These are phyloP conservation scores for Turnix velox DNA, from an alignment of 2,113 vertebrate genomes.

Conservation along the genomic window DNA sequence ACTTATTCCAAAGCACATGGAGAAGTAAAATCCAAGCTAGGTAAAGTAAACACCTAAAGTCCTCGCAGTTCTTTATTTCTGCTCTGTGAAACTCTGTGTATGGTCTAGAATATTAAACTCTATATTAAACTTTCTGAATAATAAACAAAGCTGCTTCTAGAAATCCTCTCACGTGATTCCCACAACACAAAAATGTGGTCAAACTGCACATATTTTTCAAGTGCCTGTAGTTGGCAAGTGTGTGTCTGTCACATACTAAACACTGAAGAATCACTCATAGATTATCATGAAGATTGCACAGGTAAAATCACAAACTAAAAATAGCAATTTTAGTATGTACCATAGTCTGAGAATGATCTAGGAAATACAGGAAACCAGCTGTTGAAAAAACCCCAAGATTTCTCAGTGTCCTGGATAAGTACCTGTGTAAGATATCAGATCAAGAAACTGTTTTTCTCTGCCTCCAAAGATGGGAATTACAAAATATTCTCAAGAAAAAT, in stretches of 20 bases:
- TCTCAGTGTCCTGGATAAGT: neutral
- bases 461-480: neutral
- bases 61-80: neutral
- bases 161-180: fast-evolving
- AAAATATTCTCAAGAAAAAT: neutral
- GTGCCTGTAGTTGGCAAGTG: too few relatives aligned
- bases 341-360: neutral
- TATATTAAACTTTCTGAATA: neutral
- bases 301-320: neutral
- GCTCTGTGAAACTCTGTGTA: neutral
- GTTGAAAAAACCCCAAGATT: neutral
- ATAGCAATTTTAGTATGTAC: neutral
- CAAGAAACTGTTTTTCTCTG: neutral
- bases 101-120: too few relatives aligned
- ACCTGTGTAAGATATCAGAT: neutral
- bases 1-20: neutral
- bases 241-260: neutral
- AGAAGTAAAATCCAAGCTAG: neutral
- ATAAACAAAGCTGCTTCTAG: neutral
- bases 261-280: neutral
- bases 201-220: neutral
- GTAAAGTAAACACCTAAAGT: neutral
- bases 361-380: neutral
- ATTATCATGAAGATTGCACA: neutral
- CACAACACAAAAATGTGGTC: neutral